A percentile compares a stretch with the other conserved stretches of the same genome.
Conservation (phyloP, 1,140 invertebrate species). For the Maniola jurtina region DNA sequence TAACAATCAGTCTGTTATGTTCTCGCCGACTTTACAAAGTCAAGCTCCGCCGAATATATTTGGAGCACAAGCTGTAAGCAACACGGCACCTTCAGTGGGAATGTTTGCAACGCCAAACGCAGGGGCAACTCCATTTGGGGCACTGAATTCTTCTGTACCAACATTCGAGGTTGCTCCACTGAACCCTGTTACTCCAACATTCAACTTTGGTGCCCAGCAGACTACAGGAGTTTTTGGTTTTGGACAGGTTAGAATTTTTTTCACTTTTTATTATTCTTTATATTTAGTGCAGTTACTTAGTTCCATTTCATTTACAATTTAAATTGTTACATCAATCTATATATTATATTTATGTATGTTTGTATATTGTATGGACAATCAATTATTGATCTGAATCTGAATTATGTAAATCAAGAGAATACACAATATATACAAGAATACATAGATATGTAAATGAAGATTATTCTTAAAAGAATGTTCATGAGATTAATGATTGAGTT, state of each 20-base stretch:
- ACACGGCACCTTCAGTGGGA: conserved; percentile 34
- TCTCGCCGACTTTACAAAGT: conserved; percentile 39
- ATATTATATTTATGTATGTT: no score
- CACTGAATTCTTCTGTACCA: conserved; percentile 34
- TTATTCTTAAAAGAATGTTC: no score
- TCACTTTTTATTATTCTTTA: neutral
- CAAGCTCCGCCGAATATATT: conserved; percentile 41
- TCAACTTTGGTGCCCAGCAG: conserved; percentile 48
- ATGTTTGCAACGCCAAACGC: conserved; percentile 48
- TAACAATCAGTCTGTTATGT: conserved; percentile 38
- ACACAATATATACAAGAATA: no score
- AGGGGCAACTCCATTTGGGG: conserved; percentile 44
- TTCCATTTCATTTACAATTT: no score
- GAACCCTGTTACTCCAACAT: conserved; percentile 38
- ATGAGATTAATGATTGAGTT: no score
- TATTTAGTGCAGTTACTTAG: neutral
- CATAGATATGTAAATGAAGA: no score
- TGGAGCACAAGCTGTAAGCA: conserved; percentile 40
- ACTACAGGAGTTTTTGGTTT: conserved; percentile 50
- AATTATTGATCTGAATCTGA: no score
- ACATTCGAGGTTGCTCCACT: conserved; percentile 42
- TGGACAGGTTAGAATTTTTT: conserved; percentile 51
- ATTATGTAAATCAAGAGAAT: no score
- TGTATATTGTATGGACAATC: no score
- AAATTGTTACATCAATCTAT: no score